Base-by-base conservation (phyloP, 2,888 invertebrate genomes). In the Dynastes tityus region DNA sequence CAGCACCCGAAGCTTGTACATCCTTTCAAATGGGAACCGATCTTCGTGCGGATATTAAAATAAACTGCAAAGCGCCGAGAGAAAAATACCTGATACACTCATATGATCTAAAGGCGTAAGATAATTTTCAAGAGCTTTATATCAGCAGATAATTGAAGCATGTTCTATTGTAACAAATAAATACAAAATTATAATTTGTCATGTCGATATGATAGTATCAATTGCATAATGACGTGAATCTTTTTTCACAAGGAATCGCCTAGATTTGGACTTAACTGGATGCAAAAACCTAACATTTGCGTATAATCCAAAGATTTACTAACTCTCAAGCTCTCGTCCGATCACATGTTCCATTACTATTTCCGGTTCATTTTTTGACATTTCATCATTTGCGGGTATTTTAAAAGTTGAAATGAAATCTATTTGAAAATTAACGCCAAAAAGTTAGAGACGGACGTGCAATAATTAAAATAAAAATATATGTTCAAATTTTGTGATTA, bases 101-200 rank as follows among this genome's bases (percentile, higher is more conserved):
- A 16, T 27, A 32, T 27, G 40, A 49, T 32, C 49, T 76, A 37
- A 40, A 76, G 32, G 37, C 53, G 40, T 2, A 37, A 65, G 76
- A 76, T 76, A 67, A 67, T 40, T 58, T 58, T 73, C 37, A 73
- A 73, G 73, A 58, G 73, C 22, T 58, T 58, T 58, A 73, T 73
- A 73, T 73, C 73, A 58, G 73, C 58, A 73, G 73, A 73, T 73
- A 73, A 58, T 5, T 58, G 16, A 58, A 4, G 37, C 51, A 68
- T 51, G 27, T 16, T 2, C 5, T 22, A 22, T 55, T 55, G n/a
- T 63, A 63, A 61, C 61, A 61, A 61, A 27, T 61, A 61, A 63
- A 29, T 63, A 32, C 3, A 32, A 32, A 32, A 32, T 32, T 45
- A 45, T 32, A 63, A 63, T 63, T 32, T 13, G 11, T 22, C 8